Evolutionary conservation across 2,113 vertebrate species (phyloP).

Genomic region (Speoplatyrhinus poulsoni): DNA sequence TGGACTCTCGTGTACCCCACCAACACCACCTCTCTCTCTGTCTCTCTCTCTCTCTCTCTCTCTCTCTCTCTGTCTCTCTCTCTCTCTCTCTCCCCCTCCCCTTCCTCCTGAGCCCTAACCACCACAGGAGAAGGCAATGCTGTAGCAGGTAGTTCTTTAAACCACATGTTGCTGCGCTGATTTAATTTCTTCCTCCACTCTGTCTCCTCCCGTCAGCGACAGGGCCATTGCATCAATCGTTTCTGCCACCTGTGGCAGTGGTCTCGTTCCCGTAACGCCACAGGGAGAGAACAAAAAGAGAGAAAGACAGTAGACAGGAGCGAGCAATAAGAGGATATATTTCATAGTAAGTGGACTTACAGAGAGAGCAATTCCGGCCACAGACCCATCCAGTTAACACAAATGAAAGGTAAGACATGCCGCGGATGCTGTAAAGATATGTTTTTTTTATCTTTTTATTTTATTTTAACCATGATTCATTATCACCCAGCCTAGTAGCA

Average conservation of each 20-base stretch:
- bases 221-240: constrained; percentile 62
- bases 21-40: background rate
- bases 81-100: constrained; percentile 37
- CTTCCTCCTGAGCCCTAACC: constrained; percentile 41
- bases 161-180: constrained; percentile 77
- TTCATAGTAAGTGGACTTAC: constrained; percentile 61
- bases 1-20: constrained; percentile 45
- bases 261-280: constrained; percentile 61
- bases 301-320: constrained; percentile 30
- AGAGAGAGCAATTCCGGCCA: constrained; percentile 41
- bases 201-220: constrained; percentile 26
- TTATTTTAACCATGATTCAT: background rate
- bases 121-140: constrained; percentile 57
- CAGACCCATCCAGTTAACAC: constrained; percentile 43
- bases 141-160: constrained; percentile 62
- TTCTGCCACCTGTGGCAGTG: constrained; percentile 71
- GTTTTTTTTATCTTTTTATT: background rate
- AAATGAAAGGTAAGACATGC: constrained; percentile 78
- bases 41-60: constrained; percentile 7
- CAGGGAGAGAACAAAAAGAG: constrained; percentile 37
- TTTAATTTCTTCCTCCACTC: constrained; percentile 53
- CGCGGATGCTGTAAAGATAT: background rate
- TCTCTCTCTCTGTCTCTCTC: constrained; percentile 13
- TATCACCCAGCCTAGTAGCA: constrained; percentile 13
- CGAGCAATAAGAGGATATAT: constrained; percentile 36